phyloP scores from a whole-genome alignment of 2,113 vertebrate genomes.

The Microtus montanus region DNA sequence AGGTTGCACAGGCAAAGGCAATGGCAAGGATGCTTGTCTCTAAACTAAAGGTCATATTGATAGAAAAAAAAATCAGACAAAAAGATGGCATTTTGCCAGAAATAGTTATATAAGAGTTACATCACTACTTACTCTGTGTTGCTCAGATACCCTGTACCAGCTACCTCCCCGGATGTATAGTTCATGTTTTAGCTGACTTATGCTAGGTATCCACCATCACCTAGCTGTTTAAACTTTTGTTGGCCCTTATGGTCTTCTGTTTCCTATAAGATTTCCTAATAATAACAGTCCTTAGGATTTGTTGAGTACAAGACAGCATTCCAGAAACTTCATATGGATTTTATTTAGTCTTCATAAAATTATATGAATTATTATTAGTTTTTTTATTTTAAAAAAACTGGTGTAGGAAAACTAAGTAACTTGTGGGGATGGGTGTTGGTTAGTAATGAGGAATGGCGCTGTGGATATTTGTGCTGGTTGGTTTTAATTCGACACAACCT shows the following conservation, averaged over 20 bases:
- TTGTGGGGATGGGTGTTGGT: neutral
- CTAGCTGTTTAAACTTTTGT: neutral
- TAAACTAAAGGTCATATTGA: neutral
- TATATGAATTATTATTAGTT: neutral
- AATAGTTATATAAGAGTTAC: neutral
- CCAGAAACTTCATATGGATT: slow-evolving; percentile 4
- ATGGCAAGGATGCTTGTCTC: neutral
- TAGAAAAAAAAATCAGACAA: neutral
- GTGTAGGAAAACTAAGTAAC: slow-evolving; percentile 19
- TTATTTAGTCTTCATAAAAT: slow-evolving; percentile 27
- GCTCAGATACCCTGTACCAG: neutral
- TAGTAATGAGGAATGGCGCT: slow-evolving; percentile 44
- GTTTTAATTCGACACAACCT: neutral
- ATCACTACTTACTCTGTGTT: neutral
- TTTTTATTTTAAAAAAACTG: slow-evolving; percentile 44
- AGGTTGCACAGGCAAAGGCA: neutral
- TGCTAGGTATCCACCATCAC: neutral
- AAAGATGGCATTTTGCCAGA: neutral
- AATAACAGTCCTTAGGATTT: slow-evolving; percentile 39
- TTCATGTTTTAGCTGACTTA: neutral
- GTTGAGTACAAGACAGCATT: slow-evolving; percentile 18
- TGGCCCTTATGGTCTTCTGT: neutral
- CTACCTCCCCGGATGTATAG: neutral
- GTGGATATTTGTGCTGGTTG: slow-evolving; percentile 25
- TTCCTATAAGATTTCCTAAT: slow-evolving; percentile 43